Base-by-base conservation (phyloP, 2,888 invertebrate species). In the Eledone cirrhosa region DNA sequence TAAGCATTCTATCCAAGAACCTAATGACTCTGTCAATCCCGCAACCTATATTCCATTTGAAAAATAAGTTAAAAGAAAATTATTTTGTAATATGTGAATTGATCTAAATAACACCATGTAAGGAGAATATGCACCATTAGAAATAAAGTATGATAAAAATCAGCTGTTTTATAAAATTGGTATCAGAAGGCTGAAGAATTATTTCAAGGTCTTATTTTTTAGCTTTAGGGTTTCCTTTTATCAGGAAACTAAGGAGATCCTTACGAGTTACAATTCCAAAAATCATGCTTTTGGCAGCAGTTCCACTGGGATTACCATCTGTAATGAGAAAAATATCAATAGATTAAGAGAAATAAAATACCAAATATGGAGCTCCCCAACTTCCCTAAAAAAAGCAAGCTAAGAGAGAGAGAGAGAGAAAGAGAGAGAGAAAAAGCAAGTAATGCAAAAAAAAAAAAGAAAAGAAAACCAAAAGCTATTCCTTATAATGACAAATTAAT, bases 211-310 rank as follows among this genome's bases (percentile, higher is more conserved):
- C 0, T 31, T 31, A n/a, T 41, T 41, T 29, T n/a, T 41, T 4
- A 41, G 0, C 22, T 33, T 31, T 5, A 31, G 41, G 13, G 72
- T 31, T 16, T 78, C 81, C 22, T 80, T 79, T n/a, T 80, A 80
- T 0, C 83, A 95, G 93, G 86, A 93, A 94, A 82, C 92, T 91
- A 31, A 95, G 91, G 77, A 96, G 91, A 86, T 95, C 94, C 82
- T 94, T 93, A 80, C 94, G 94, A 47, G 94, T 94, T 2, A 94
- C 92, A 79, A 95, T 91, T 53, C 95, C 95, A 81, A 94, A 91
- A 24, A 94, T 93, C 82, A 93, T 92, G 86, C 93, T 93, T 80
- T 91, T 90, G 67, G 84, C 87, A 14, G 85, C 83, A 77, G 88
- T 87, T 11, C 81, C 83, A 33, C 85, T 87, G 47, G 84, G 84